Evolutionary conservation across 1,140 invertebrate species (phyloP).

Genomic region (Steinernema feltiae): DNA sequence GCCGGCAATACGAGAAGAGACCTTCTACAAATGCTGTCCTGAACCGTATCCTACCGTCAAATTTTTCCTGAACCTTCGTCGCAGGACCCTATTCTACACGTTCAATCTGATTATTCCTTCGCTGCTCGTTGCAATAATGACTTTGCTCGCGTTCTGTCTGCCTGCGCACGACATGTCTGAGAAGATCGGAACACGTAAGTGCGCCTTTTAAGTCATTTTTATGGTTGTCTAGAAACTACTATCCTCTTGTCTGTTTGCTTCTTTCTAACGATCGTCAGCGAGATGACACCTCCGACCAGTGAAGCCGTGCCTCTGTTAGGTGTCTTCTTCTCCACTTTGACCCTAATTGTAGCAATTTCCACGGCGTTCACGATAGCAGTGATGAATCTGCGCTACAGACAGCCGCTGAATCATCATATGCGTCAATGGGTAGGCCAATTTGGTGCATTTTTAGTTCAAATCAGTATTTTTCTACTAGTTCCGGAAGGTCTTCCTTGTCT

Average conservation of each 20-base stretch:
- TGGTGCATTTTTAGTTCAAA: not conserved
- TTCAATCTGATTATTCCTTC: slow-evolving; percentile 99
- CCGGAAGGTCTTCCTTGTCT: slow-evolving; percentile 36
- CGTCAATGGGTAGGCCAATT: slow-evolving; percentile 17
- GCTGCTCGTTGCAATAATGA: slow-evolving; percentile 95
- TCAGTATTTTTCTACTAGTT: slow-evolving; percentile 21
- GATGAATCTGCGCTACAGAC: slow-evolving; percentile 39
- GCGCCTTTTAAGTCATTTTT: not conserved
- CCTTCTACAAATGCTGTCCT: slow-evolving; percentile 60
- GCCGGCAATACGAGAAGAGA: slow-evolving; percentile 45
- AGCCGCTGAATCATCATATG: slow-evolving; percentile 38
- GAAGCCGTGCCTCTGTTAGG: slow-evolving; percentile 85
- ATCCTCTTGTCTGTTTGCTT: slow-evolving; percentile 60
- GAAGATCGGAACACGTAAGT: slow-evolving; percentile 44
- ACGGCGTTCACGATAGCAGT: slow-evolving; percentile 42
- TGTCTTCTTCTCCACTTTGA: slow-evolving; percentile 42
- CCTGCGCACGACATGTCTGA: slow-evolving; percentile 66
- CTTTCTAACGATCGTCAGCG: slow-evolving; percentile 59
- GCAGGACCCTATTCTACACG: slow-evolving; percentile 95
- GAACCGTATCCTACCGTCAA: slow-evolving; percentile 88
- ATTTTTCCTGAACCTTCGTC: slow-evolving; percentile 88
- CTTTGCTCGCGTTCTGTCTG: slow-evolving; percentile 90
- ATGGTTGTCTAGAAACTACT: slow-evolving; percentile 77
- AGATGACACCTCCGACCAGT: slow-evolving; percentile 86
- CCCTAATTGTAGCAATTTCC: slow-evolving; percentile 38